Evolutionary conservation across 2,888 invertebrate species (phyloP), one percentile per base, ranked within the genome.

Genomic region (Plagodis dolabraria): DNA sequence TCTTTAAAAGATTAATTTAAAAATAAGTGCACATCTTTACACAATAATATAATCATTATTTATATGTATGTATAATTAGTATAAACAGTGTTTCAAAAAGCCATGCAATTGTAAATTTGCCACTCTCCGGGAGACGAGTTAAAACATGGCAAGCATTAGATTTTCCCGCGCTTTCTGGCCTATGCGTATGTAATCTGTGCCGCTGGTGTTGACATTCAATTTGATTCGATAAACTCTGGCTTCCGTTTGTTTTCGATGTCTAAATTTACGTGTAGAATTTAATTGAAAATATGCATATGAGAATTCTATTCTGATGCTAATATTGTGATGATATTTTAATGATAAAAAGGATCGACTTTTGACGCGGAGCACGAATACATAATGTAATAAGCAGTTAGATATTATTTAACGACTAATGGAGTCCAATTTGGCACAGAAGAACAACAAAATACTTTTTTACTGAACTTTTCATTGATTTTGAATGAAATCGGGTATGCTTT

Each of bases 281-380:
- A 68, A 68, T 68, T 65, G 60, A 60, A 63, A 61, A 65, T 65
- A 60, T 64, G 59, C 60, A 53, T 57, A 52, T 53, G 59, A 47
- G 52, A 38, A 44, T 6, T 33, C 44, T 47, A 55, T 60, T 60
- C 47, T 51, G 12, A 60, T 60, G 63, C 12, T 53, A 60, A 65
- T 61, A 12, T 43, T 49, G 49, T 51, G 12, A 48, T 7, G 8
- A 12, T 43, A 34, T 50, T 57, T 53, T 56, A 46, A 57, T 53
- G 55, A 48, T 48, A 53, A 43, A 11, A 22, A 6, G 7, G 34
- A 9, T 6, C 22, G 9, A 54, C 34, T 45, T n/a, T 45, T 48
- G 43, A 40, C 34, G 43, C 1, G 38, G 9, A 38, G 38, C 38
- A 9, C 7, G 2, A 5, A 38, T 38, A 38, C 9, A 4, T 22